Evolutionary conservation across 2,797 vertebrate genomes (phyloP).

Genomic region (Lutjanus argentimaculatus): DNA sequence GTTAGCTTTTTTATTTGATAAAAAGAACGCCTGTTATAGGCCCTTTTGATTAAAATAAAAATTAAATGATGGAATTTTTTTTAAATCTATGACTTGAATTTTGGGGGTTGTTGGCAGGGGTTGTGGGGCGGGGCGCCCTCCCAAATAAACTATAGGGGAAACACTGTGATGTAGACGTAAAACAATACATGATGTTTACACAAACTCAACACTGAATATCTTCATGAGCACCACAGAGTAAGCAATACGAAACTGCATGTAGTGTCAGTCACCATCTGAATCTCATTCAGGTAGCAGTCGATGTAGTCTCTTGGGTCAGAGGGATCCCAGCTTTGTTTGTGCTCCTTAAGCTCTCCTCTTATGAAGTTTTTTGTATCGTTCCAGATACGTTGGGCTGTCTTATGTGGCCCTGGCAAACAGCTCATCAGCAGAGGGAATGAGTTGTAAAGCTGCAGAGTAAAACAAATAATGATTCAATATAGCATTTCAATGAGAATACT

Average conservation of each 20-base stretch:
- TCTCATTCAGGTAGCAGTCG: constrained; percentile 87
- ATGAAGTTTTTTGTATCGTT: constrained; percentile 65
- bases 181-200: background rate
- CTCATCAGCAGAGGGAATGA: constrained; percentile 80
- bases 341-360: constrained; percentile 67
- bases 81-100: no score
- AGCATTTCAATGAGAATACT: background rate
- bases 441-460: constrained; percentile 65
- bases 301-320: constrained; percentile 83
- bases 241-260: background rate
- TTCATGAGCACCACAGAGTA: background rate
- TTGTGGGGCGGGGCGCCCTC: no score
- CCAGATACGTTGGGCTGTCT: constrained; percentile 61
- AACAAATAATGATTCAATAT: background rate
- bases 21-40: no score
- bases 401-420: constrained; percentile 84
- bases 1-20: no score
- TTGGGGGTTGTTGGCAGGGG: no score
- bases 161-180: background rate
- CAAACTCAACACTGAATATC: background rate
- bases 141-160: no score
- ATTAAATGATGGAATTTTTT: no score
- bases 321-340: constrained; percentile 83
- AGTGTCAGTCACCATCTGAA: constrained; percentile 75
- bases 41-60: no score